These are phyloP conservation scores for Amiota communis DNA, from an alignment of 2,888 invertebrate genomes.

Conservation along the genomic window DNA sequence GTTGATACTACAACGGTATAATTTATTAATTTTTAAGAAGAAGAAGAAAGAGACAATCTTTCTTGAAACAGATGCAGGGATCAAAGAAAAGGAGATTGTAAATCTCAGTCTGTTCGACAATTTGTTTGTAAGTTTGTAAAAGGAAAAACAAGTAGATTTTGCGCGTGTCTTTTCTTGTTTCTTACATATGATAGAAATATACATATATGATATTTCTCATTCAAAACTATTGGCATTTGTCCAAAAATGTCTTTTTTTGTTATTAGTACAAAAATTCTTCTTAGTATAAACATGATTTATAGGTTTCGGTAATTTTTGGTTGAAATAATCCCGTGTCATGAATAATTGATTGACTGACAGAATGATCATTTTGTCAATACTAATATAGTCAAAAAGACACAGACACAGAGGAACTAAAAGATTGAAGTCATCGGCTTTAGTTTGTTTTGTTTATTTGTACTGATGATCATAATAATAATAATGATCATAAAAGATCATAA, in stretches of 20 bases:
- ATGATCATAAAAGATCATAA: too few relatives aligned
- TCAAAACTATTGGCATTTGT: conserved; percentile 8
- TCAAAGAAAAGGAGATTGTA: not conserved
- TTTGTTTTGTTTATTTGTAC: not conserved
- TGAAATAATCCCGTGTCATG: conserved; percentile 26
- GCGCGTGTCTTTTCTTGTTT: not conserved
- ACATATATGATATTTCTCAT: not conserved
- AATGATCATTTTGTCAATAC: not conserved
- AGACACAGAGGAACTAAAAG: not conserved
- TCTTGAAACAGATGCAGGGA: too few relatives aligned
- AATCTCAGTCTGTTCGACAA: too few relatives aligned
- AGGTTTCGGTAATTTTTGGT: conserved; percentile 20
- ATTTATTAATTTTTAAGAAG: too few relatives aligned
- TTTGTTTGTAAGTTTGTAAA: too few relatives aligned
- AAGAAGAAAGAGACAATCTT: too few relatives aligned
- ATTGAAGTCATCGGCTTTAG: conserved; percentile 17
- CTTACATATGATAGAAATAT: not conserved
- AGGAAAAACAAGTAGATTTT: not conserved
- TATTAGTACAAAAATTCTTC: not conserved
- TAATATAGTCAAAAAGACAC: not conserved
- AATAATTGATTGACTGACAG: conserved; percentile 1
- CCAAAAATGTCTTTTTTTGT: not conserved
- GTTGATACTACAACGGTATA: too few relatives aligned
- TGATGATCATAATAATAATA: not conserved
- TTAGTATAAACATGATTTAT: conserved; percentile 24